Base-by-base conservation (phyloP, 1,140 invertebrate species). In the Eriosoma lanigerum region DNA sequence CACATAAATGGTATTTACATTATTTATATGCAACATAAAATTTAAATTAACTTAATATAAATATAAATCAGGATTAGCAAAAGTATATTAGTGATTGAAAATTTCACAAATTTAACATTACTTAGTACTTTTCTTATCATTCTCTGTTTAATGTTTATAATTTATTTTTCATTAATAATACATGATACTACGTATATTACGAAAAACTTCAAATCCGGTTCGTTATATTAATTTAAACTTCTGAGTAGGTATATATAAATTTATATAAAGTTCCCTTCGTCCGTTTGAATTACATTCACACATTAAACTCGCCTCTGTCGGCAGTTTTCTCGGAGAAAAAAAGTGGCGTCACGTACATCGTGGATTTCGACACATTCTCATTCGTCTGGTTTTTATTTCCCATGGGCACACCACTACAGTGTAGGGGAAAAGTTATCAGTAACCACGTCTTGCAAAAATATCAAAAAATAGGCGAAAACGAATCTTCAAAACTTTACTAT, bases 381-480 rank as follows among this genome's bases (percentile, higher is more conserved):
- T 73, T 54, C 50, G 46, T 32, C 12, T 29, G 70, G 70, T 73
- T 73, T 70, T 73, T 54, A 73, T 73, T 73, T 73, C 70, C 70
- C 70, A n/a, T 38, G 70, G 70, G 70, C 3, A 32, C 8, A 29
- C 46, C 48, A 9, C 46, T n/a, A n/a, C 50, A 9, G 44, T 48
- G 29, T 52, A 32, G 19, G 50, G 50, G 50, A 26, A 73, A 73
- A 73, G 70, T 73, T 73, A 73, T 54, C 70, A 9, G 50, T 54
- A 54, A 73, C 46, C 24, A 52, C 50, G 19, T 64, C 70, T 48
- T 56, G 26, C 29, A 8, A 44, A 50, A 72, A 46, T 48, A 72
- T 52, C 24, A 54, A 62, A 62, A 73, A 54, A 73, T 52, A 54
- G 15, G 6, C 50, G 24, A 50, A 72, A 48, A 13, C 17, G 26